Evolutionary conservation across 2,888 invertebrate genomes (phyloP), one percentile per base, ranked within the genome.

Genomic region (Papilio elwesi): DNA sequence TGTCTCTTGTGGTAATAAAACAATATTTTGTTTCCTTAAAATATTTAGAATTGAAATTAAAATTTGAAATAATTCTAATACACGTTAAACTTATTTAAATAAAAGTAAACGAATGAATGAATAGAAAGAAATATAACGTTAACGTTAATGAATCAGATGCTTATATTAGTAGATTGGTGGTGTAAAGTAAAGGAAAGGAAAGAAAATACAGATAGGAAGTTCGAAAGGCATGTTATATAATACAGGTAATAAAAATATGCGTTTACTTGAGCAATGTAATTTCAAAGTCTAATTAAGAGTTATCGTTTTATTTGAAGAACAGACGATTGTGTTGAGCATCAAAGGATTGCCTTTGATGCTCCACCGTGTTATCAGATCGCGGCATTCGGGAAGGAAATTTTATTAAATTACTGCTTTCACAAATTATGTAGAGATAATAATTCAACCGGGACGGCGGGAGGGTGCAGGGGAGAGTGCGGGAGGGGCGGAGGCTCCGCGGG

Each of bases 391-490:
- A 76, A 77, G 77, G 76, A 86, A 83, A 84, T 90, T 91, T 92
- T 90, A 92, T 92, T 92, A 91, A 91, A 92, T 92, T 91, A 91
- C 90, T 78, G 87, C 89, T 89, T 90, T 91, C 90, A 91, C 91
- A 90, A 92, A 92, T 92, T 91, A 91, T 90, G 87, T 90, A 85
- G 87, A 88, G 89, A 90, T 89, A 91, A 91, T 90, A 89, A 86
- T 87, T 86, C 82, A 84, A 85, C 73, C 78, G 82, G 78, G 51
- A 57, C 5, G 57, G 66, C 53, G 63, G 53, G 82, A 81, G 85
- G 84, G 85, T 86, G 85, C 9, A 88, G 87, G 86, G 85, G 80
- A 26, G 59, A 38, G 11, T 16, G 47, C 63, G 63, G 51, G 82
- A 81, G 85, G 85, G 85, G 86, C 85, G 88, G 87, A 86, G 85